A percentile compares a stretch with the other conserved stretches of the same genome.
phyloP scores from a whole-genome alignment of 2,113 vertebrate genomes.

The Microcebus ravelobensis region DNA sequence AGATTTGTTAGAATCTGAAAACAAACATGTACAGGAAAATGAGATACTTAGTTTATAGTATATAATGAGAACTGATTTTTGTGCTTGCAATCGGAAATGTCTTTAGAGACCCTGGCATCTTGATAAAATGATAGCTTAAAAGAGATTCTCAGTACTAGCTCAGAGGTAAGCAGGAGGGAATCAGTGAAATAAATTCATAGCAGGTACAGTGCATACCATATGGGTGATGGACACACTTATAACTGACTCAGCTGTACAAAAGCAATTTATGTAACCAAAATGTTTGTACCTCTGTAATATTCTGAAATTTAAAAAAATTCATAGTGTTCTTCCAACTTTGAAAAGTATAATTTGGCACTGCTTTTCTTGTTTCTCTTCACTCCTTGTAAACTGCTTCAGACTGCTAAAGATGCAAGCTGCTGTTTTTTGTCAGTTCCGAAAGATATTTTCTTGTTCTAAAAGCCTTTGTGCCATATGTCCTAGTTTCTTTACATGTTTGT shows the following conservation, averaged over 20 bases:
- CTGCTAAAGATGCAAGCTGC: neutral
- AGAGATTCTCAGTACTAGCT: neutral
- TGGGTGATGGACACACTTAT: too few relatives aligned
- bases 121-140: neutral
- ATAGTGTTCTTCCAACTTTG: neutral
- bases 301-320: too few relatives aligned
- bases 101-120: neutral
- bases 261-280: too few relatives aligned
- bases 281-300: too few relatives aligned
- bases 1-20: neutral
- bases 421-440: neutral
- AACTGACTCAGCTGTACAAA: too few relatives aligned
- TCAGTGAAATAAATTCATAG: neutral
- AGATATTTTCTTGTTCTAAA: neutral
- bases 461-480: neutral
- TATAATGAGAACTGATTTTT: neutral
- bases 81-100: neutral
- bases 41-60: neutral
- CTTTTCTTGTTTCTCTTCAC: neutral
- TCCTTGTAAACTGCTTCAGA: neutral
- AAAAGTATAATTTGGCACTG: neutral
- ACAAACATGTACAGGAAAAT: neutral
- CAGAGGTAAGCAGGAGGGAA: neutral
- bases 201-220: too few relatives aligned
- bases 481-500: neutral